Evolutionary conservation across 2,888 invertebrate genomes (phyloP), one percentile per base, ranked within the genome.

Genomic region (Trachelus iudaicus): DNA sequence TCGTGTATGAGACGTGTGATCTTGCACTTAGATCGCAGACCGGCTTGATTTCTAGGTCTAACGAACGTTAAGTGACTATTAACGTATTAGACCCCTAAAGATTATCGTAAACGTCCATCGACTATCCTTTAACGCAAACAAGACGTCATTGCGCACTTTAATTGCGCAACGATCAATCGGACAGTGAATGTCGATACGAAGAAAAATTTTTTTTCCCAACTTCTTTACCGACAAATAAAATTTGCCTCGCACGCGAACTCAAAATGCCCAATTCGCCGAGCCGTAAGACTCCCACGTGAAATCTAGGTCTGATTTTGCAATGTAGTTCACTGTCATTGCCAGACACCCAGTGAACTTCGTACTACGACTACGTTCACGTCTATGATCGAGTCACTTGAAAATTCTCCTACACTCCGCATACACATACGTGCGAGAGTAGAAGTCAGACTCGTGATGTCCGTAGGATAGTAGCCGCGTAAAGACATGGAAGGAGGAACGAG

Each of bases 401-500:
- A 23, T 56, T 56, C 56, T 13, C 40, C 40, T 23, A 6, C 23
- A 23, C 56, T 0, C 56, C 23, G 23, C 23, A 56, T 56, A 56
- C 9, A 9, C 56, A 56, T 9, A 9, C 56, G 23, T 56, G 15
- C 56, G 23, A 56, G 9, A 56, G 56, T 56, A 56, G 56, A 6
- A 56, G 56, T 56, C 56, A 23, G 9, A 23, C 23, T 23, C 56
- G 23, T 56, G 56, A 23, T 9, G 23, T 56, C 56, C 71, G 31
- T 34, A 34, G 40, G 34, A 77, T 77, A 77, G 69, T 75, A 75
- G 69, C 33, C 74, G 56, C 33, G 75, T 35, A 73, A 69, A 76
- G 75, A 79, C 75, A 78, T 78, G 33, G 73, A 79, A 73, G 73
- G 75, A 77, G 81, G 69, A 76, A 81, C 80, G 79, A 75, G 77